Evolutionary conservation across 2,888 invertebrate species (phyloP).

Genomic region (Habroteleia sp.): DNA sequence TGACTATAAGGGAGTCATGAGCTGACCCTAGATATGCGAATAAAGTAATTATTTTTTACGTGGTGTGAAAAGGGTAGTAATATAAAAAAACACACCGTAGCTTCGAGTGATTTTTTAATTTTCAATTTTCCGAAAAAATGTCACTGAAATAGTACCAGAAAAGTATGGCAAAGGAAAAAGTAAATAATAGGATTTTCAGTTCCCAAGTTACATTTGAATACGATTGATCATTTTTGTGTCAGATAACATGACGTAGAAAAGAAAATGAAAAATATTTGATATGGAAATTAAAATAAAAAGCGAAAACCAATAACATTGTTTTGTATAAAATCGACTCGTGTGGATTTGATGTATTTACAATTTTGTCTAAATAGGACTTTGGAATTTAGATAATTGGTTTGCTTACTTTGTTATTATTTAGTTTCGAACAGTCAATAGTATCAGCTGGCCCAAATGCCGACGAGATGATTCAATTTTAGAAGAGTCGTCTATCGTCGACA

Average conservation of each 20-base stretch:
- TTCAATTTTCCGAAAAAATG: conserved; percentile 15
- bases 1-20: conserved; percentile 35
- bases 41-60: conserved; percentile 59
- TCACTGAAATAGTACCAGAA: no score
- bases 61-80: conserved; percentile 28
- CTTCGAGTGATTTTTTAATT: conserved; percentile 27
- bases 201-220: conserved; percentile 15
- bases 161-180: not conserved
- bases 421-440: conserved; percentile 3
- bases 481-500: conserved; percentile 13
- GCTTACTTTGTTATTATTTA: no score
- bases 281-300: conserved; percentile 17
- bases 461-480: conserved; percentile 19
- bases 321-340: no score
- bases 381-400: no score
- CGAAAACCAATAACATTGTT: no score
- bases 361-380: no score
- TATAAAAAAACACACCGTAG: conserved; percentile 2
- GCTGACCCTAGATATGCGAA: conserved; percentile 34
- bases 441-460: no score
- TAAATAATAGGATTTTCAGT: not conserved
- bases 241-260: conserved; percentile 11
- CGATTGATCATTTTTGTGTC: conserved; percentile 28
- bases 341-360: no score
- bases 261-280: not conserved